These are phyloP conservation scores for Crotalus horridus DNA, from an alignment of 2,113 vertebrate species.

Conservation along the genomic window DNA sequence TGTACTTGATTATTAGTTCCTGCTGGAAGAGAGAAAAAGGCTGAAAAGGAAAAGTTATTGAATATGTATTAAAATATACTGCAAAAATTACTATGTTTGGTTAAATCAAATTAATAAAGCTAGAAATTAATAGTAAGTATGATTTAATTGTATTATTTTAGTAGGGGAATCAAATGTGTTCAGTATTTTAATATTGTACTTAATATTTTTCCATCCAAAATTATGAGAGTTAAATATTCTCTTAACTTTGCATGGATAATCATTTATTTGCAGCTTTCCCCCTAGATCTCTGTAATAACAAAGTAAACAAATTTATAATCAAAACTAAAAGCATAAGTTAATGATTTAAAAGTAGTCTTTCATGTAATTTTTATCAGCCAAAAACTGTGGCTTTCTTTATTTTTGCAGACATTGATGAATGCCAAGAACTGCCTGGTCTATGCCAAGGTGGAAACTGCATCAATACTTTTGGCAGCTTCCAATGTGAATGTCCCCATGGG, in stretches of 20 bases:
- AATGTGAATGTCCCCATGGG: conserved; percentile 80
- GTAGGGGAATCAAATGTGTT: background rate
- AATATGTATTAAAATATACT: background rate
- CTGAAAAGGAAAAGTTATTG: background rate
- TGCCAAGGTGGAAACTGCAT: conserved; percentile 84
- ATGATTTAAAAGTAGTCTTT: conserved; percentile 16
- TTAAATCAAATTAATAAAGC: background rate
- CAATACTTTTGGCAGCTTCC: conserved; percentile 85
- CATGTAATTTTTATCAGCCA: conserved; percentile 16
- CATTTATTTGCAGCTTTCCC: background rate
- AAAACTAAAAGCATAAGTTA: background rate
- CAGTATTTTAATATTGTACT: background rate
- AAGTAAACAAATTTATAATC: conserved; percentile 2
- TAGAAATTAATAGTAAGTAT: background rate
- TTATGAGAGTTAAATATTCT: background rate
- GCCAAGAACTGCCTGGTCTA: conserved; percentile 81
- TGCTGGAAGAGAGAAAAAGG: background rate
- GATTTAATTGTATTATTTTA: background rate
- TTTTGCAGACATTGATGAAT: conserved; percentile 82
- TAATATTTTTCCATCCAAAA: background rate
- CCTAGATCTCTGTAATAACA: background rate
- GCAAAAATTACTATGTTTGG: background rate
- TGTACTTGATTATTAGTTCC: background rate
- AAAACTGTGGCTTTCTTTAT: conserved; percentile 29
- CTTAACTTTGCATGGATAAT: background rate